phyloP scores from a whole-genome alignment of 1,140 invertebrate species.

The Euura lappo region DNA sequence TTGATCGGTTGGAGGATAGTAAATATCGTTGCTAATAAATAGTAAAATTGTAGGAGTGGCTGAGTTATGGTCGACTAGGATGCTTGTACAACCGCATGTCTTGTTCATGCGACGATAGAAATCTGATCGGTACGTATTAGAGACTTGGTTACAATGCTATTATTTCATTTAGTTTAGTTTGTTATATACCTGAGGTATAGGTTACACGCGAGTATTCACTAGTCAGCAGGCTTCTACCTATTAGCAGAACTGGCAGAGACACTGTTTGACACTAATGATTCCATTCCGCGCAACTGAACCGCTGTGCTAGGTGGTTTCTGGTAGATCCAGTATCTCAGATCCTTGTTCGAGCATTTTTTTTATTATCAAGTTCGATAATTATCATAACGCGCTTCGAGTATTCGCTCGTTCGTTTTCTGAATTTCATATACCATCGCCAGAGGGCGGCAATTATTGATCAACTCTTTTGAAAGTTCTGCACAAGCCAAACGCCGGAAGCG shows the following conservation, averaged over 20 bases:
- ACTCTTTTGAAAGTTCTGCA: not conserved
- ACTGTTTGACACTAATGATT: constrained; percentile 50
- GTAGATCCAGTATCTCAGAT: no score
- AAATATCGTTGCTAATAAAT: no score
- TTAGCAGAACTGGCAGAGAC: constrained; percentile 37
- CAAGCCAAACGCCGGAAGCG: not conserved
- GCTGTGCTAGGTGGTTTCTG: no score
- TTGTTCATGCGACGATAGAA: constrained; percentile 57
- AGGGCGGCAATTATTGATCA: not conserved
- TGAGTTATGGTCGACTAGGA: constrained; percentile 2
- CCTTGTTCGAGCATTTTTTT: no score
- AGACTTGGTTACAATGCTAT: constrained; percentile 49
- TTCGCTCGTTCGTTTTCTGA: no score
- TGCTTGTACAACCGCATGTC: constrained; percentile 20
- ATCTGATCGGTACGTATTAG: constrained; percentile 38
- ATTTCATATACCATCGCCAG: no score
- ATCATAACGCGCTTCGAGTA: no score
- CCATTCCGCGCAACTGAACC: constrained; percentile 39
- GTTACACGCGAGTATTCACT: no score
- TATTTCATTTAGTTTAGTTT: constrained; percentile 35
- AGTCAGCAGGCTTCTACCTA: constrained; percentile 28
- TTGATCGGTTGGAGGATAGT: no score
- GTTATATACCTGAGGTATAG: no score
- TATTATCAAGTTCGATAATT: no score
- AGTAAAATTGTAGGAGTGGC: no score